Base-by-base conservation (phyloP, 2,888 invertebrate genomes). In the Andrena praecox region DNA sequence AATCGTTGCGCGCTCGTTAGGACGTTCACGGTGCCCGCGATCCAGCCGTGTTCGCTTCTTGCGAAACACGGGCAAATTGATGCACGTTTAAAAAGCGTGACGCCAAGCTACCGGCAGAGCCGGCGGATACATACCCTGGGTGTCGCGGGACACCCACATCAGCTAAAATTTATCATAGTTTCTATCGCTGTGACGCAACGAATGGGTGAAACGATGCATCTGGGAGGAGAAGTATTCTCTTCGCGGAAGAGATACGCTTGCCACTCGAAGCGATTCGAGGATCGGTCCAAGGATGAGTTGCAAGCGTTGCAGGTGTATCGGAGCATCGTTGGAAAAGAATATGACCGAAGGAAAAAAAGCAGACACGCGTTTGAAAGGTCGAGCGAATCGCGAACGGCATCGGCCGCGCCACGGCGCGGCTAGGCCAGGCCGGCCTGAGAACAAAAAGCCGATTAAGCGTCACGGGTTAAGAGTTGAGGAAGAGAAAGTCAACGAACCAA, bases 401-500 rank as follows among this genome's bases (percentile, higher is more conserved):
- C 67, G 16, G 42, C 42, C 42, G 27, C n/a, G 54, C 20, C 20
- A 2, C 54, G 29, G n/a, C 24, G 16, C 24, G 35, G 54, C 24
- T 10, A n/a, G 3, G 59, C 50, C 29, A 29, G 59, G n/a, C 27
- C 24, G 16, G 31, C 7, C 27, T 63, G 73, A 59, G 35, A 72
- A 80, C 72, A 77, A 85, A 87, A 82, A 85, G 80, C 77, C 75
- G 77, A 81, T 79, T 86, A 79, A 87, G 73, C 87, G 86, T 81
- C 76, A 76, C 76, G 84, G 81, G 84, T 83, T 77, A 86, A 83
- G 79, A 72, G 77, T 80, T 80, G 80, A 82, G 80, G 80, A 80
- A 85, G 87, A 87, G 86, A 87, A 86, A 86, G 86, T 87, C 87
- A 85, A 87, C 87, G 86, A 86, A 82, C 86, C 80, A 87, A 87